Evolutionary conservation across 2,888 invertebrate genomes (phyloP), one percentile per base, ranked within the genome.

Genomic region (Exocentrus adspersus): DNA sequence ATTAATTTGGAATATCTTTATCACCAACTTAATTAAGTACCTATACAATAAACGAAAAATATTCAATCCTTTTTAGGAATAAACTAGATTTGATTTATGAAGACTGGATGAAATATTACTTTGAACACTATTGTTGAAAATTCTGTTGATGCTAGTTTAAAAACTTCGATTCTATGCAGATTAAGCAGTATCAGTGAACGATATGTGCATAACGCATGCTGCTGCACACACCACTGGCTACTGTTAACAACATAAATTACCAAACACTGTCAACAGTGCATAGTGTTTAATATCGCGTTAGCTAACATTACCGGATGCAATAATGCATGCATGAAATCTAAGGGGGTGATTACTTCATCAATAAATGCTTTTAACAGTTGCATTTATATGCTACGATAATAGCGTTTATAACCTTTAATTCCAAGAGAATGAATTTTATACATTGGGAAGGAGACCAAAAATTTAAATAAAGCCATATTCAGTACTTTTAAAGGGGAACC

Each of bases 181-280:
- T 37, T 37, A 37, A n/a, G 37, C n/a, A 37, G 37, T 14, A 30
- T 14, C 3, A 24, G 24, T 24, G 24, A 24, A 24, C 24, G 4
- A 46, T 16, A 48, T 48, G 28, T 24, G 48, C 14, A 17, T 14
- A 24, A 48, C 28, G n/a, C 28, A 28, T 28, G 24, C 17, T 16
- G 24, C 24, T 3, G 12, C 28, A 7, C 37, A 37, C 9, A 17
- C 46, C 14, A 28, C 28, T 28, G 28, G 28, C 46, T 14, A 28
- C 28, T 28, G 28, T 48, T 48, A 28, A 24, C 48, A 24, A 28
- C 48, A 46, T 48, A 48, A 48, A 48, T 48, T 48, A 48, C 48
- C 19, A 48, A 28, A 37, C 28, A 48, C 28, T 28, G 48, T 37
- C 37, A 48, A 48, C 48, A 48, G 48, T 28, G 16, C 6, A 48